Evolutionary conservation across 2,888 invertebrate species (phyloP).

Genomic region (Aphodius granarius): DNA sequence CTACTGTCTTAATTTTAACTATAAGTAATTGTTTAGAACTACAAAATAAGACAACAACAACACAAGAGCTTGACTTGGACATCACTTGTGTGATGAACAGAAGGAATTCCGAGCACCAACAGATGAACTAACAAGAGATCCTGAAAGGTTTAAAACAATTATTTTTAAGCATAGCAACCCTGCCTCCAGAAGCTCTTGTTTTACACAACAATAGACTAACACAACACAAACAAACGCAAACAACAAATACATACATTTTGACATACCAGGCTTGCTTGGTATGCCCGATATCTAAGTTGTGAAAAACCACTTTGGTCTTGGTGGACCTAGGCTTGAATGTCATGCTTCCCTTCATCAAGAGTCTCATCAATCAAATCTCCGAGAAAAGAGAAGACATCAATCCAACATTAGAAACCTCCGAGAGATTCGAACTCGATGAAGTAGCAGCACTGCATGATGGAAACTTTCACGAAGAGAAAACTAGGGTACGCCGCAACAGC

Average conservation of each 20-base stretch:
- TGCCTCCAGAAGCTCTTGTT: neutral
- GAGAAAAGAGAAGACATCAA: neutral
- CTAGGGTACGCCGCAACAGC: neutral
- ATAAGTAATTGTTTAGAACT: too few relatives aligned
- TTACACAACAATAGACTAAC: neutral
- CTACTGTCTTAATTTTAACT: too few relatives aligned
- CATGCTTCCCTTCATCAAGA: constrained; percentile 32
- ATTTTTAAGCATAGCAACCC: too few relatives aligned
- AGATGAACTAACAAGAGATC: too few relatives aligned
- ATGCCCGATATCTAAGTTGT: constrained; percentile 40
- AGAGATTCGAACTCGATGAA: neutral
- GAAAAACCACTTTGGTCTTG: constrained; percentile 41
- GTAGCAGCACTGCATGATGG: neutral
- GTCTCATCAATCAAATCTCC: neutral
- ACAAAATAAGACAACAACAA: too few relatives aligned
- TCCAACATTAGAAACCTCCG: neutral
- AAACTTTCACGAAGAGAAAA: neutral
- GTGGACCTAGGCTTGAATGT: constrained; percentile 43
- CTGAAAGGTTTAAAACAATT: too few relatives aligned
- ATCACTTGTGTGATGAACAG: too few relatives aligned
- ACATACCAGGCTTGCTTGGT: constrained; percentile 49
- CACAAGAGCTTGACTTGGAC: too few relatives aligned
- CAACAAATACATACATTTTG: constrained; percentile 44
- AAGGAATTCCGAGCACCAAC: too few relatives aligned
- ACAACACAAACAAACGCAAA: neutral